Conservation (phyloP, 2,113 vertebrate genomes). For the Nannobrachium achirus region DNA sequence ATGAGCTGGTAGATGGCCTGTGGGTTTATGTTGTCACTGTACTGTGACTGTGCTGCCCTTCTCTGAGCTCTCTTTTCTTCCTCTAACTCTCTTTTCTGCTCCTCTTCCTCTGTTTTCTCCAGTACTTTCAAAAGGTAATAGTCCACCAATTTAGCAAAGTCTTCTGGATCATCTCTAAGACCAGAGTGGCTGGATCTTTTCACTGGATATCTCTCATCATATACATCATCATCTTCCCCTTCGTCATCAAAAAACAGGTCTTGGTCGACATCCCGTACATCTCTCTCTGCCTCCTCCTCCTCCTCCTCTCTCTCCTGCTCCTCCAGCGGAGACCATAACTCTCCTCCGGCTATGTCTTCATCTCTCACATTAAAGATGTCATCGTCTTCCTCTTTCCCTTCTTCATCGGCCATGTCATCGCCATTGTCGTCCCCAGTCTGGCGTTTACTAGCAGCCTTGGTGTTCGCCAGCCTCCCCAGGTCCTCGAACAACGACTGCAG, state of each 20-base stretch:
- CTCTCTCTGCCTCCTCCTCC: slow-evolving; percentile 80
- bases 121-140: slow-evolving; percentile 88
- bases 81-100: slow-evolving; percentile 70
- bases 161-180: slow-evolving; percentile 79
- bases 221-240: slow-evolving; percentile 33
- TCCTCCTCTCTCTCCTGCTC: slow-evolving; percentile 84
- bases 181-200: slow-evolving; percentile 81
- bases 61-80: slow-evolving; percentile 77
- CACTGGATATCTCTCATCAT: slow-evolving; percentile 76
- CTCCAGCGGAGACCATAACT: slow-evolving; percentile 85
- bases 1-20: slow-evolving; percentile 87
- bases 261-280: slow-evolving; percentile 80
- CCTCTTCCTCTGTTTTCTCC: slow-evolving; percentile 78
- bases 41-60: slow-evolving; percentile 70
- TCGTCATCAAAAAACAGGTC: slow-evolving; percentile 65
- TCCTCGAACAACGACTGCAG: slow-evolving; percentile 95
- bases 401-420: slow-evolving; percentile 19
- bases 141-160: slow-evolving; percentile 85
- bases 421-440: slow-evolving; percentile 38
- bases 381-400: slow-evolving; percentile 62
- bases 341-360: slow-evolving; percentile 84
- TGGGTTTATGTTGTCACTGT: slow-evolving; percentile 80
- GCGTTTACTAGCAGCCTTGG: slow-evolving; percentile 55
- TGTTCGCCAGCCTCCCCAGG: slow-evolving; percentile 84
- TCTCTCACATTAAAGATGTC: slow-evolving; percentile 86